phyloP scores from a whole-genome alignment of 2,888 invertebrate genomes.

The Dynastes tityus region DNA sequence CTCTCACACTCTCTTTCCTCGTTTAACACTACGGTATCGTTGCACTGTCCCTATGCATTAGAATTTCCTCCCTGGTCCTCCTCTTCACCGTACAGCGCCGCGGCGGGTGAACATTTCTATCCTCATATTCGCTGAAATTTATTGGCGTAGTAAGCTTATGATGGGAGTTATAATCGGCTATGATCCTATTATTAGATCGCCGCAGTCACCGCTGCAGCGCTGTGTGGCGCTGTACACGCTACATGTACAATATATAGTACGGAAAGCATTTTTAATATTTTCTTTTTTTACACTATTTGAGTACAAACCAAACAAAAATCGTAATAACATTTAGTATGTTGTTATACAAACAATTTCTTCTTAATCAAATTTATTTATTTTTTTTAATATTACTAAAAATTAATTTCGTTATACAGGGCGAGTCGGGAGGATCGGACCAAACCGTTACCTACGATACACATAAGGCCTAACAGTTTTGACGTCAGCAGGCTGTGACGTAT shows the following conservation, averaged over 20 bases:
- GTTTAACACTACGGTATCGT: conserved; percentile 32
- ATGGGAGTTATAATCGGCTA: conserved; percentile 69
- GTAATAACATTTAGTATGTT: too few species aligned
- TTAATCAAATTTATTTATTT: too few species aligned
- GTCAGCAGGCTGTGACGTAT: too few species aligned
- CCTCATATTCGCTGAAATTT: conserved; percentile 64
- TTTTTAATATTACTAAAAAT: too few species aligned
- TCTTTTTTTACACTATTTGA: too few species aligned
- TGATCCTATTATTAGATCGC: conserved; percentile 70
- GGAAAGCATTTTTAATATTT: neutral
- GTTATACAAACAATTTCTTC: too few species aligned
- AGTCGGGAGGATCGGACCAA: too few species aligned
- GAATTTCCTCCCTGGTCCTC: conserved; percentile 25
- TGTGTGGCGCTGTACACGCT: conserved; percentile 24
- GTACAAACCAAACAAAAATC: too few species aligned
- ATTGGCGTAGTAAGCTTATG: conserved; percentile 68
- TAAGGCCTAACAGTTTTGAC: too few species aligned
- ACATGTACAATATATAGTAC: neutral
- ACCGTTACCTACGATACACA: too few species aligned
- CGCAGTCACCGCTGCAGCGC: conserved; percentile 54
- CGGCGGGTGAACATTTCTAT: conserved; percentile 53
- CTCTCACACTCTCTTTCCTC: neutral
- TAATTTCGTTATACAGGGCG: too few species aligned
- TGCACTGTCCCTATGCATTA: conserved; percentile 51
- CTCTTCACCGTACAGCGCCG: neutral